A percentile compares a stretch with the other conserved stretches of the same genome.
phyloP scores from a whole-genome alignment of 1,140 invertebrate genomes.

The Daktulosphaira vitifoliae region DNA sequence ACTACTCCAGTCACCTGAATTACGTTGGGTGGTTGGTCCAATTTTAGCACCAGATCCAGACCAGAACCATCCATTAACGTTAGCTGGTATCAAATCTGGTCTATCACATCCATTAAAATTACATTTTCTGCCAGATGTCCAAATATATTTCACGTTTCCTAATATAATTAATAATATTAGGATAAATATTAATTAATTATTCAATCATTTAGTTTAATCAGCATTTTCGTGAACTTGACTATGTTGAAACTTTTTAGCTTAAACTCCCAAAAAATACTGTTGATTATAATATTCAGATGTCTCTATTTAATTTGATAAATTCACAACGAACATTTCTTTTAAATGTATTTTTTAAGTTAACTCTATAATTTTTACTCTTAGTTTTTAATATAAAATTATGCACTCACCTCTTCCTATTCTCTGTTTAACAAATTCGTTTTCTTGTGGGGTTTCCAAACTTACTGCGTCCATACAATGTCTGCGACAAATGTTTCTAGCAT shows the following conservation, averaged over 20 bases:
- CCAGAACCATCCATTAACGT: slow-evolving; percentile 90
- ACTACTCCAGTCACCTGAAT: slow-evolving; percentile 77
- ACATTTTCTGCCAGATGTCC: slow-evolving; percentile 85
- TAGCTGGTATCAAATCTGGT: slow-evolving; percentile 73
- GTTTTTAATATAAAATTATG: too few species aligned
- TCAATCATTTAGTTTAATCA: background rate
- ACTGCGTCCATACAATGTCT: slow-evolving; percentile 90
- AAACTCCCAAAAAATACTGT: too few species aligned
- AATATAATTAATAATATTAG: background rate
- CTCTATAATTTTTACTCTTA: too few species aligned
- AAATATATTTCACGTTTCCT: slow-evolving; percentile 64
- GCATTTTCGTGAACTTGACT: too few species aligned
- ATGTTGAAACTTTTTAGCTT: too few species aligned
- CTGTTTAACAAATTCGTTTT: slow-evolving; percentile 84
- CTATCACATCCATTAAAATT: slow-evolving; percentile 85
- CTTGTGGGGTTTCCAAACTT: slow-evolving; percentile 77
- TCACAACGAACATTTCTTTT: too few species aligned
- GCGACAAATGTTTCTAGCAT: slow-evolving; percentile 81
- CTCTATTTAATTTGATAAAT: too few species aligned
- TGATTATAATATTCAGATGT: too few species aligned
- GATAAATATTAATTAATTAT: background rate
- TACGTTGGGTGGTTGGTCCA: slow-evolving; percentile 73
- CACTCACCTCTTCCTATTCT: slow-evolving; percentile 60
- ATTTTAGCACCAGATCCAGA: slow-evolving; percentile 82
- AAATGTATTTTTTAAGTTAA: too few species aligned